A percentile compares a stretch with the other conserved stretches of the same genome.
Conservation (phyloP, 2,888 invertebrate species). For the Nemotelus nigrinus region DNA sequence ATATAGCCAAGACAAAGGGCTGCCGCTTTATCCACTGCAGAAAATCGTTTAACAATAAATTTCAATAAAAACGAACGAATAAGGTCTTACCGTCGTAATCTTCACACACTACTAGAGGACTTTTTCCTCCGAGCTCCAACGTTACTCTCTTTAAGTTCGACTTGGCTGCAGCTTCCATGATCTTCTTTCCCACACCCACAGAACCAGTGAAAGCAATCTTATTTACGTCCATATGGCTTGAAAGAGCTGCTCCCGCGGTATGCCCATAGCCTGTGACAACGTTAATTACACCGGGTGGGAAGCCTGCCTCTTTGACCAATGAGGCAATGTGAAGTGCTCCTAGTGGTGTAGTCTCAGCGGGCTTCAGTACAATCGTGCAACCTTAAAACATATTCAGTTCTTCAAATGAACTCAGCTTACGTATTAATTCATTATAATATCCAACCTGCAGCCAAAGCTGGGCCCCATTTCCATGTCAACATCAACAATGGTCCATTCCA, state of each 20-base stretch:
- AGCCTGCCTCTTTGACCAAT: constrained; percentile 80
- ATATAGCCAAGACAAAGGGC: constrained; percentile 73
- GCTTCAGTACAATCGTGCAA: constrained; percentile 82
- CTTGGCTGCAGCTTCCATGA: constrained; percentile 73
- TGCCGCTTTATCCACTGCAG: constrained; percentile 70
- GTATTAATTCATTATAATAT: not conserved
- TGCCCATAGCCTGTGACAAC: constrained; percentile 79
- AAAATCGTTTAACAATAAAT: not conserved
- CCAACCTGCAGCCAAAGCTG: constrained; percentile 69
- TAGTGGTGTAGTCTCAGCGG: constrained; percentile 87
- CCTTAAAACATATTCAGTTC: constrained; percentile 58
- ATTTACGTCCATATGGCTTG: constrained; percentile 73
- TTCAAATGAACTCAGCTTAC: not conserved
- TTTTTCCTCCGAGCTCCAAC: constrained; percentile 90
- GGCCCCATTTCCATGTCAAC: constrained; percentile 84
- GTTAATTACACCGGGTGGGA: constrained; percentile 83
- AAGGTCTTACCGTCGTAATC: constrained; percentile 77
- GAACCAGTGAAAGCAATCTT: constrained; percentile 86
- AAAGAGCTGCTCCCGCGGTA: constrained; percentile 78
- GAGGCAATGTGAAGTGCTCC: constrained; percentile 79
- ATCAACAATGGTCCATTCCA: constrained; percentile 87
- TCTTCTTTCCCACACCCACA: constrained; percentile 66
- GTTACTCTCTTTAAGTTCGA: constrained; percentile 85
- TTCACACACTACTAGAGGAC: constrained; percentile 84
- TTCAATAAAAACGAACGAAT: not conserved